Conservation (phyloP, 2,113 vertebrate species). For the Reinhardtius hippoglossoides region DNA sequence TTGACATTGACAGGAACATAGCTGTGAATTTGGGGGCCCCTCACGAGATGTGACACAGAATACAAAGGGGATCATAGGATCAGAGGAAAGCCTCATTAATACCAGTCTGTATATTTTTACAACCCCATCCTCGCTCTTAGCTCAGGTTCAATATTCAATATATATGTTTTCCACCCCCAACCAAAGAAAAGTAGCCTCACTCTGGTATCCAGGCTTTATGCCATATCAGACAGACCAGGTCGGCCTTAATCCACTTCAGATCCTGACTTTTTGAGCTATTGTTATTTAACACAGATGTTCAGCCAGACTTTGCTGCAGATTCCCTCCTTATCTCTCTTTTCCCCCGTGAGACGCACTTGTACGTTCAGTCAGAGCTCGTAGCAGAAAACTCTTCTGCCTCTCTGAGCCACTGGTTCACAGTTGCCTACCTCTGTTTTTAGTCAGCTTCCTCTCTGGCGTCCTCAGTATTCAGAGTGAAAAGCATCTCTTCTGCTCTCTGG, state of each 20-base stretch:
- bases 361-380: slow-evolving; percentile 31
- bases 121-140: not conserved
- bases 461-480: slow-evolving; percentile 46
- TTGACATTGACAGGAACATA: slow-evolving; percentile 29
- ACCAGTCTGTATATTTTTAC: slow-evolving; percentile 25
- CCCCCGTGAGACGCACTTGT: slow-evolving; percentile 7
- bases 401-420: slow-evolving; percentile 6
- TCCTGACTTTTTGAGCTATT: slow-evolving; percentile 10
- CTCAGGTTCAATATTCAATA: not conserved
- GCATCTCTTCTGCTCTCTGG: slow-evolving; percentile 38
- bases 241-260: slow-evolving; percentile 12
- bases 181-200: slow-evolving; percentile 9
- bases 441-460: slow-evolving; percentile 36
- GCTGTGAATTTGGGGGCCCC: slow-evolving; percentile 16
- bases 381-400: slow-evolving; percentile 17
- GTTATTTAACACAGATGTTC: slow-evolving; percentile 23
- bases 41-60: slow-evolving; percentile 48
- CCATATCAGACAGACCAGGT: slow-evolving; percentile 1
- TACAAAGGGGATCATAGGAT: slow-evolving; percentile 51
- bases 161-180: not conserved
- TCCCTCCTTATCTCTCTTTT: not conserved
- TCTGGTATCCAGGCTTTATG: not conserved
- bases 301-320: not conserved
- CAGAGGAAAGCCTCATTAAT: slow-evolving; percentile 51
- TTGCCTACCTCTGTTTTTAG: slow-evolving; percentile 25